A percentile compares a stretch with the other conserved stretches of the same genome.
Conservation (phyloP, 1,140 invertebrate species). For the Hermetia illucens region DNA sequence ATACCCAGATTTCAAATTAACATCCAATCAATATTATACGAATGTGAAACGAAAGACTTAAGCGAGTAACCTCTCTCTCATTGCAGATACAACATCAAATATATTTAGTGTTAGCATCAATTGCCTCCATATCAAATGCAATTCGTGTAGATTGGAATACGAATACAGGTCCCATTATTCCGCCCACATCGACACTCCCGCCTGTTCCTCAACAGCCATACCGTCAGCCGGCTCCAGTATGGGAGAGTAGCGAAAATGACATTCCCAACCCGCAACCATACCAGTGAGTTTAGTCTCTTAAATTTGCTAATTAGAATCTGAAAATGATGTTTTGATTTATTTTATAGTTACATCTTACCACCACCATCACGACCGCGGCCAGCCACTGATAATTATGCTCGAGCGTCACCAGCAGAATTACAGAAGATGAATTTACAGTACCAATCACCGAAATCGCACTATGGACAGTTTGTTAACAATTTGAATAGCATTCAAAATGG, state of each 20-base stretch:
- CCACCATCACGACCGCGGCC: slow-evolving; percentile 23
- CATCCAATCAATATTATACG: no score
- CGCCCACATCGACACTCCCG: slow-evolving; percentile 34
- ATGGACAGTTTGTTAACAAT: background rate
- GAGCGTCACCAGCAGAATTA: slow-evolving; percentile 14
- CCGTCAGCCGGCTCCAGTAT: slow-evolving; percentile 38
- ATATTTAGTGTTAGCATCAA: no score
- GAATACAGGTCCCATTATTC: slow-evolving; percentile 38
- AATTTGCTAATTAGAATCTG: background rate
- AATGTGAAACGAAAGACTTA: no score
- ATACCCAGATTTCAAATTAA: no score
- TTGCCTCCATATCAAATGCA: slow-evolving; percentile 14
- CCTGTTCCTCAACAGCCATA: slow-evolving; percentile 31
- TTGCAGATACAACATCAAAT: no score
- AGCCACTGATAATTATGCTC: slow-evolving; percentile 4
- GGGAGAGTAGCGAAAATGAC: slow-evolving; percentile 38
- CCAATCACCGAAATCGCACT: background rate
- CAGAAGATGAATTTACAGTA: slow-evolving; percentile 15
- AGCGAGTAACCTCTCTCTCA: no score
- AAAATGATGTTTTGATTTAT: background rate
- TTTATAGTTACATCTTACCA: slow-evolving; percentile 23
- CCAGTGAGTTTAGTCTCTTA: slow-evolving; percentile 29
- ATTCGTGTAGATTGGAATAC: slow-evolving; percentile 34
- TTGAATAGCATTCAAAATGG: background rate
- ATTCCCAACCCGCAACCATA: slow-evolving; percentile 41